phyloP scores from a whole-genome alignment of 2,888 invertebrate genomes.

The Perdita meconis region DNA sequence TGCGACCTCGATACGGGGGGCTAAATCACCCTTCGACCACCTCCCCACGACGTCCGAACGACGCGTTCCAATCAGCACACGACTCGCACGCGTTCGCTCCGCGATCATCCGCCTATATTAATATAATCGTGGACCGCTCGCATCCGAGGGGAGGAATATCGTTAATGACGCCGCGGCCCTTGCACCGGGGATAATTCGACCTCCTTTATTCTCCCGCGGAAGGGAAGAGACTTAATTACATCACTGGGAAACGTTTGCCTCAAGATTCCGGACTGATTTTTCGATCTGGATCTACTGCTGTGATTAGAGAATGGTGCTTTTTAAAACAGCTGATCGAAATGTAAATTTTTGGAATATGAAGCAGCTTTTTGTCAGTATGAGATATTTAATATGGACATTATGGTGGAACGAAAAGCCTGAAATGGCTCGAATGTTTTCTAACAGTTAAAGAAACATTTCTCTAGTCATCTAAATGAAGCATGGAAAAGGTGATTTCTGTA shows the following conservation, averaged over 20 bases:
- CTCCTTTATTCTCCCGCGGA: not conserved
- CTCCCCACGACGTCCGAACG: not conserved
- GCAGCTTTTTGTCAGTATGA: no score
- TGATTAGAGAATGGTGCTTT: no score
- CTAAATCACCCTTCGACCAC: slow-evolving; percentile 33
- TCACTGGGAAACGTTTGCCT: not conserved
- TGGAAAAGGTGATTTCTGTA: no score
- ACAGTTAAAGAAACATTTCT: no score
- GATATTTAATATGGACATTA: no score
- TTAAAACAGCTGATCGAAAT: no score
- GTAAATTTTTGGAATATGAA: no score
- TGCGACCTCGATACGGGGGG: slow-evolving; percentile 55
- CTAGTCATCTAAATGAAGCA: no score
- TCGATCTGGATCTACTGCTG: no score
- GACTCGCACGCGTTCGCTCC: slow-evolving; percentile 55
- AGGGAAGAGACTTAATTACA: slow-evolving; percentile 13
- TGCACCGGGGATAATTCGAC: not conserved
- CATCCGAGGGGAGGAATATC: slow-evolving; percentile 36
- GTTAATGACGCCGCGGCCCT: slow-evolving; percentile 38
- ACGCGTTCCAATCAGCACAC: slow-evolving; percentile 56
- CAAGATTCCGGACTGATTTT: not conserved
- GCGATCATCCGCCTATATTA: slow-evolving; percentile 59
- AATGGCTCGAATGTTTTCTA: no score
- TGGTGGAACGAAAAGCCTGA: no score
- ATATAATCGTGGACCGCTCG: slow-evolving; percentile 57